phyloP scores from a whole-genome alignment of 2,797 vertebrate genomes.

The Merluccius polli region DNA sequence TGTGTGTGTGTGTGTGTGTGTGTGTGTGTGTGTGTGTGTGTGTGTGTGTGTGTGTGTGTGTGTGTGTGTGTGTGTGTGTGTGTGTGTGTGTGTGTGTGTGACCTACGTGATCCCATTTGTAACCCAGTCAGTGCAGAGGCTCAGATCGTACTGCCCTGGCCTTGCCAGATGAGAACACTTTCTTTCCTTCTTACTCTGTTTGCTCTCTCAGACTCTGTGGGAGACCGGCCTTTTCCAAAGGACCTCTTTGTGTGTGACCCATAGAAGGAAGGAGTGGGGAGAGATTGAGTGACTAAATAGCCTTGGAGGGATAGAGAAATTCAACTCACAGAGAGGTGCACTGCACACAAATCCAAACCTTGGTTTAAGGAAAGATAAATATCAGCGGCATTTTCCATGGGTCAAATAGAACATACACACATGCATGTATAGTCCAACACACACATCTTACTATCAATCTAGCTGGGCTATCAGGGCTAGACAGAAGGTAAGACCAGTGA shows the following conservation, averaged over 20 bases:
- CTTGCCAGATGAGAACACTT: slow-evolving; percentile 49
- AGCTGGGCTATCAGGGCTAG: no score
- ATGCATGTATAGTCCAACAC: no score
- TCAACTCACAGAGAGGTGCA: slow-evolving; percentile 34
- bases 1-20: slow-evolving; percentile 18
- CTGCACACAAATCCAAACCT: not conserved
- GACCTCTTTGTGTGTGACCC: slow-evolving; percentile 58
- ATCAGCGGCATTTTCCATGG: not conserved
- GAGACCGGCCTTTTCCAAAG: slow-evolving; percentile 63
- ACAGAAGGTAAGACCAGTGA: no score
- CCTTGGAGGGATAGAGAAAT: slow-evolving; percentile 45
- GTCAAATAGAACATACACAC: not conserved
- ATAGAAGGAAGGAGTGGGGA: slow-evolving; percentile 19
- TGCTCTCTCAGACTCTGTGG: slow-evolving; percentile 57
- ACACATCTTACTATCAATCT: no score
- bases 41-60: slow-evolving; percentile 11
- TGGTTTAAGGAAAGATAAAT: not conserved
- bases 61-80: slow-evolving; percentile 2
- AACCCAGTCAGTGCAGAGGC: slow-evolving; percentile 56
- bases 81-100: slow-evolving; percentile 19
- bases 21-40: slow-evolving; percentile 11
- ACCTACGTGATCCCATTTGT: slow-evolving; percentile 55
- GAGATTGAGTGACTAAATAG: slow-evolving; percentile 41
- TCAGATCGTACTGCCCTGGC: slow-evolving; percentile 54
- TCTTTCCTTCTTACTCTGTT: slow-evolving; percentile 24